These are phyloP conservation scores for Melinaea marsaeus DNA, from an alignment of 2,888 invertebrate species.

Conservation along the genomic window DNA sequence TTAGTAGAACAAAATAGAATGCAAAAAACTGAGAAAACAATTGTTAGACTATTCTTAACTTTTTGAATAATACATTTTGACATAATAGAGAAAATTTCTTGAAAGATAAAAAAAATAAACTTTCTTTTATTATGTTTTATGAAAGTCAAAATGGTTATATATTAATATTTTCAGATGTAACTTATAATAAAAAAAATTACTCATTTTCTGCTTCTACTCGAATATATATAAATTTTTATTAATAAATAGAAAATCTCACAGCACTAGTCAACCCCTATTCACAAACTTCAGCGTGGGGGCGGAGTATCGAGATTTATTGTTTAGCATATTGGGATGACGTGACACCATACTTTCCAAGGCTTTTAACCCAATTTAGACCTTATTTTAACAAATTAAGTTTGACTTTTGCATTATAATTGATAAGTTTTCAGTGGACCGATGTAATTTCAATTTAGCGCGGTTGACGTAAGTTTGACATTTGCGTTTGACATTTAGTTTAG, in stretches of 20 bases:
- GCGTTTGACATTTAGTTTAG: not conserved
- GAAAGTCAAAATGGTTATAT: no score
- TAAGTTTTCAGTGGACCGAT: constrained; percentile 18
- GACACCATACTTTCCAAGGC: constrained; percentile 6
- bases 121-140: no score
- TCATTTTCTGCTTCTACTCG: no score
- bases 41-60: no score
- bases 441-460: constrained; percentile 25
- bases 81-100: no score
- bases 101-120: no score
- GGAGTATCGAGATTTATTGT: constrained; percentile 63
- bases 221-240: no score
- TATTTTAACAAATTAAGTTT: not conserved
- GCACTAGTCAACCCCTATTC: constrained; percentile 37
- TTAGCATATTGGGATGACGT: constrained; percentile 62
- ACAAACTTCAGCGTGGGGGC: constrained; percentile 44
- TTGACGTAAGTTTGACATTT: constrained; percentile 40
- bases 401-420: constrained; percentile 20
- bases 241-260: not conserved
- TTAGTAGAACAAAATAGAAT: no score
- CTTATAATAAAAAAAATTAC: no score
- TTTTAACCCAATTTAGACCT: constrained; percentile 27
- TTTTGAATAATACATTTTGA: no score
- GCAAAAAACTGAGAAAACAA: no score
- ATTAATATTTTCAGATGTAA: no score